Evolutionary conservation across 92 coral and sea anemone species (phyloP).

Genomic region (Epizoanthus rinbou): DNA sequence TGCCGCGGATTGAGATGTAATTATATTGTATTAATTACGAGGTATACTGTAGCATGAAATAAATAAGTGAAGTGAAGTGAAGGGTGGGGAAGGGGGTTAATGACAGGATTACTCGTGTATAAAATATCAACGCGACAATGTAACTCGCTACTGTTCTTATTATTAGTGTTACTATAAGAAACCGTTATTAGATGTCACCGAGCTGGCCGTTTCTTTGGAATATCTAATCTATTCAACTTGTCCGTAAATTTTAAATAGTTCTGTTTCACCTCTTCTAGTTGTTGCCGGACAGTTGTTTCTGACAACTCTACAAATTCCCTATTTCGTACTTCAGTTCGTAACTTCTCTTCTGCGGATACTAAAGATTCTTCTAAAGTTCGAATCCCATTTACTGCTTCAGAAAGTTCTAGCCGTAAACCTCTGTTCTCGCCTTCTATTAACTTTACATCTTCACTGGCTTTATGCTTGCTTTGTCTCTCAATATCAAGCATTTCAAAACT

Average conservation of each 20-base stretch:
- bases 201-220: constrained; percentile 55
- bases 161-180: constrained; percentile 1
- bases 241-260: constrained; percentile 52
- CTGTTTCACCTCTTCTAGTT: constrained; percentile 50
- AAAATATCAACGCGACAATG: too few relatives aligned
- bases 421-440: constrained; percentile 40
- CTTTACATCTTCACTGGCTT: constrained; percentile 19
- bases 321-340: constrained; percentile 25
- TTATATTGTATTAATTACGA: too few relatives aligned
- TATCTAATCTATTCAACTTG: constrained; percentile 47
- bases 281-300: constrained; percentile 39
- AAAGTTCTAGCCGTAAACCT: constrained; percentile 25
- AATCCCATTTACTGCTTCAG: constrained; percentile 25
- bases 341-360: constrained; percentile 32
- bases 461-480: constrained; percentile 35
- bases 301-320: constrained; percentile 37
- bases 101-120: too few relatives aligned
- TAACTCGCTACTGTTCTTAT: neutral
- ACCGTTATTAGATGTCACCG: constrained; percentile 17
- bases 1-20: too few relatives aligned
- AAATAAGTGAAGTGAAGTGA: too few relatives aligned
- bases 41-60: too few relatives aligned
- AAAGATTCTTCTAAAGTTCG: constrained; percentile 50
- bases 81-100: too few relatives aligned
- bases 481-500: constrained; percentile 12